Base-by-base conservation (phyloP, 2,888 invertebrate species). In the Heteromurus nitidus region DNA sequence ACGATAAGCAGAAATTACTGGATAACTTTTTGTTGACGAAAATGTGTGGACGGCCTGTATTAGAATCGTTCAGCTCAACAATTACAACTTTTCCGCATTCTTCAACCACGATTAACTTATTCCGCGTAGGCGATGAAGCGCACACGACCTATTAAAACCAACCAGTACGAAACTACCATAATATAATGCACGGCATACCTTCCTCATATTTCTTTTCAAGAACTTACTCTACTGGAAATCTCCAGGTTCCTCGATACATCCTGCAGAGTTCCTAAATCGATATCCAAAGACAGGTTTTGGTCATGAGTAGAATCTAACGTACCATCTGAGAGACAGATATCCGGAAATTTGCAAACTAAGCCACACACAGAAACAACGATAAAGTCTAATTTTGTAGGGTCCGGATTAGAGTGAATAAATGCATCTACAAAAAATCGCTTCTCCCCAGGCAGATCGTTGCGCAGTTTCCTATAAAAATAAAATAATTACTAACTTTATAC, bases 331-430 rank as follows among this genome's bases (percentile, higher is more conserved):
- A 86, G 64, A 0, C 80, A 36, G 3, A 86, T 74, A 20, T 84
- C 82, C 13, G 68, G 42, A 42, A 85, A 85, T 0, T 26, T 64
- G 28, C 68, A 83, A 0, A 84, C 69, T 9, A 16, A 1, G 3
- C 86, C 86, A 24, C 55, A 26, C 1, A 47, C 50, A 16, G 80
- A 79, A 1, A 86, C 69, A 0, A 82, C 82, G 11, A 83, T 28
- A 7, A 86, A 55, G 68, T 86, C 85, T 24, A 86, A 75, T 53
- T 81, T 84, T 11, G 81, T 73, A 5, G 82, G 85, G 70, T 86
- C 80, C 3, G 70, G 67, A 58, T 75, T 86, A 3, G 85, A 72
- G 79, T 86, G 86, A 22, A 86, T 79, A 30, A 84, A 84, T 11
- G 82, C 85, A 55, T 85, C 82, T 13, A 84, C 79, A 67, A 82